phyloP scores from a whole-genome alignment of 2,888 invertebrate genomes.

The Stenurella melanura region DNA sequence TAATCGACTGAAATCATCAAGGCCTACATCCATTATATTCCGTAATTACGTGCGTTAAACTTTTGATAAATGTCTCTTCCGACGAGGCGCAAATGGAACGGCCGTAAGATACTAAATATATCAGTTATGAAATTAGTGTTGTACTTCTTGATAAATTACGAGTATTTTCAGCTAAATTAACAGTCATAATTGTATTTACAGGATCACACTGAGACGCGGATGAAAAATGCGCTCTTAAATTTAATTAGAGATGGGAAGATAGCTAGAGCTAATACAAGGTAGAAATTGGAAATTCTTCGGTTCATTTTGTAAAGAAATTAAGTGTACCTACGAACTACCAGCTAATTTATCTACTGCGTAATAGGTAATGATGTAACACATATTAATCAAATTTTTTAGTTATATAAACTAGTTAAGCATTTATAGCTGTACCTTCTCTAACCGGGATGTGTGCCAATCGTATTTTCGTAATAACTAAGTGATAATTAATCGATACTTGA shows the following conservation, averaged over 20 bases:
- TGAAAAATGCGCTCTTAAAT: neutral
- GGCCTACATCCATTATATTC: conserved; percentile 1
- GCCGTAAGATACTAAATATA: neutral
- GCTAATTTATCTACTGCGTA: no score
- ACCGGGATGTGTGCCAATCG: no score
- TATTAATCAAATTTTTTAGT: no score
- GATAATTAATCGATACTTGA: no score
- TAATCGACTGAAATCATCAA: neutral
- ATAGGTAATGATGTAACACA: no score
- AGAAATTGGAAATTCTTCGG: no score
- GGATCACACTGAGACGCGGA: neutral
- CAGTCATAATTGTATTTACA: neutral
- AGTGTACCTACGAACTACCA: no score
- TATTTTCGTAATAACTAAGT: no score
- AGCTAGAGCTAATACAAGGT: neutral
- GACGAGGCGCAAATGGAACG: neutral
- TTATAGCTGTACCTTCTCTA: no score
- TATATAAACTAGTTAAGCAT: no score
- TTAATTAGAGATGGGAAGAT: neutral
- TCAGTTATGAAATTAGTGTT: conserved; percentile 7
- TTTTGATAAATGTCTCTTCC: conserved; percentile 7
- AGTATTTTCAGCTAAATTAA: neutral
- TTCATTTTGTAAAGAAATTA: no score
- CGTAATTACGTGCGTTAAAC: conserved; percentile 1
- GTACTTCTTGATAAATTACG: neutral